phyloP scores from a whole-genome alignment of 2,888 invertebrate species.

The Lottia scabra region DNA sequence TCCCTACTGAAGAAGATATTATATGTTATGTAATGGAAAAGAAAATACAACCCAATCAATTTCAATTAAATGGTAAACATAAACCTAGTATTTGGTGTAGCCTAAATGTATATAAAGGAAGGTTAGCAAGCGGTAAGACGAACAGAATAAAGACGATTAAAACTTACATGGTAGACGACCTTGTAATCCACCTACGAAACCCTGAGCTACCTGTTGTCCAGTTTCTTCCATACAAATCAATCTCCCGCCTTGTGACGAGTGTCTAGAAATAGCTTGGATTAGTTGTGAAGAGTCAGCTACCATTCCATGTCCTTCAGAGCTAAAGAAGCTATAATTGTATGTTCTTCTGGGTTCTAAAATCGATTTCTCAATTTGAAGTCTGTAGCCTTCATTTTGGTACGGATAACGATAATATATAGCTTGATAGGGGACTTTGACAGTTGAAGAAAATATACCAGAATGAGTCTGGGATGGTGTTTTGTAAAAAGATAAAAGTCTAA shows the following conservation, averaged over 20 bases:
- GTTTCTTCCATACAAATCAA: slow-evolving; percentile 52
- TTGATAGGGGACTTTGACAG: slow-evolving; percentile 35
- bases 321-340: slow-evolving; percentile 21
- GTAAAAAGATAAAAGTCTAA: slow-evolving; percentile 37
- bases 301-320: slow-evolving; percentile 1
- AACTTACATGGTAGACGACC: slow-evolving; percentile 25
- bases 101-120: no score
- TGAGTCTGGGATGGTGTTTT: slow-evolving; percentile 35
- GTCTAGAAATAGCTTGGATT: slow-evolving; percentile 42
- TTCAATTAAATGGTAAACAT: no score
- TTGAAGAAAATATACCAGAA: slow-evolving; percentile 21
- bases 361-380: slow-evolving; percentile 56
- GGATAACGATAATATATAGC: slow-evolving; percentile 48
- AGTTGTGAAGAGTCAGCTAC: slow-evolving; percentile 38
- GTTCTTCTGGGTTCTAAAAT: slow-evolving; percentile 27
- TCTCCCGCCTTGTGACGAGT: slow-evolving; percentile 44
- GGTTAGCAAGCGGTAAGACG: no score
- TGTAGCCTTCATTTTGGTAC: slow-evolving; percentile 40
- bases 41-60: no score
- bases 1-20: no score
- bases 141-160: no score
- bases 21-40: no score
- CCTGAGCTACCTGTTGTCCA: slow-evolving; percentile 36
- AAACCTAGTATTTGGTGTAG: no score
- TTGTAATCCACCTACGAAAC: slow-evolving; percentile 11